Evolutionary conservation across 2,888 invertebrate species (phyloP).

Genomic region (Drosophila buzzatii): DNA sequence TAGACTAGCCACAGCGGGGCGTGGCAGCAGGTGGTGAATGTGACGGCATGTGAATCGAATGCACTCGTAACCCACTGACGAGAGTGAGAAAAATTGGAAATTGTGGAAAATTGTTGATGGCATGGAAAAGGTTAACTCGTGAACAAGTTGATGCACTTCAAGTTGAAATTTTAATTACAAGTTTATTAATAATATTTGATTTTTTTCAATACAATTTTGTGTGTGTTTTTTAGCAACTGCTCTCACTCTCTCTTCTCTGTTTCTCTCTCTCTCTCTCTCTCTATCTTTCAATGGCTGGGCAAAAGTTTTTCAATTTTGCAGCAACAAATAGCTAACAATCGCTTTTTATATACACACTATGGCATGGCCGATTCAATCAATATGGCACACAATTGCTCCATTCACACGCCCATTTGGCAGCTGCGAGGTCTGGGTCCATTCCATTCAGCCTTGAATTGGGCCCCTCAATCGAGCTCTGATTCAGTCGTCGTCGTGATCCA

Average conservation of each 20-base stretch:
- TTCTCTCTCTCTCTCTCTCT: conserved; percentile 52
- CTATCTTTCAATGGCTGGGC: conserved; percentile 57
- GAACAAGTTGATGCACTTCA: conserved; percentile 16
- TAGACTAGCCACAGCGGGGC: conserved; percentile 12
- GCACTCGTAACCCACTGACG: conserved; percentile 42
- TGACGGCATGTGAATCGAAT: not conserved
- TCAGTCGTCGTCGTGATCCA: conserved; percentile 6
- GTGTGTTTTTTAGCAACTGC: conserved; percentile 14
- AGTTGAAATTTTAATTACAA: conserved; percentile 71
- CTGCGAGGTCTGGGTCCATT: not conserved
- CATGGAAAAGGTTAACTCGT: conserved; percentile 18
- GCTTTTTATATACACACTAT: conserved; percentile 56
- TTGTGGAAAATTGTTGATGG: conserved; percentile 14
- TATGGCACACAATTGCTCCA: conserved; percentile 74
- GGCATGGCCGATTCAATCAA: conserved; percentile 70
- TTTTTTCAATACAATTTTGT: not conserved
- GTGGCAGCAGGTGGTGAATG: conserved; percentile 22
- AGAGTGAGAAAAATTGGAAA: conserved; percentile 21
- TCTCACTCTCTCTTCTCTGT: conserved; percentile 51
- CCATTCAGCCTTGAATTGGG: not conserved
- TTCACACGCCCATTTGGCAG: conserved; percentile 76
- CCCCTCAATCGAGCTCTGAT: conserved; percentile 7
- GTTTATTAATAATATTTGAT: conserved; percentile 33
- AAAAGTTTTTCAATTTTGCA: conserved; percentile 77
- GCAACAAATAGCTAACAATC: conserved; percentile 75